Evolutionary conservation across 2,797 vertebrate species (phyloP).

Genomic region (Ambastaia sidthimunki): DNA sequence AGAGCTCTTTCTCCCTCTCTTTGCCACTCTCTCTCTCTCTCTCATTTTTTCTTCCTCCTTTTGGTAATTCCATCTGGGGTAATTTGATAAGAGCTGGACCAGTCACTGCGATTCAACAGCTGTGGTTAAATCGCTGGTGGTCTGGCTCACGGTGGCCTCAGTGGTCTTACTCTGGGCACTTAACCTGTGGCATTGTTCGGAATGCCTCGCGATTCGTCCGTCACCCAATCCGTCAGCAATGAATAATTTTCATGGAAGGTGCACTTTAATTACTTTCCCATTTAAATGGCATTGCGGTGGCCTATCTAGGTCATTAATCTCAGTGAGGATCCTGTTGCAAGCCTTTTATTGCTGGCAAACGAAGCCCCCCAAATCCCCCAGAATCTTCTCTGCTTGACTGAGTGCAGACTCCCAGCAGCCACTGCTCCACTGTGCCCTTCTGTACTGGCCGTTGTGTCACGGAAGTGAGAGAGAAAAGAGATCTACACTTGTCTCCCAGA

Average conservation of each 20-base stretch:
- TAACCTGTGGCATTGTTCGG: conserved; percentile 92
- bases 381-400: conserved; percentile 90
- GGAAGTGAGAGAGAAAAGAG: conserved; percentile 35
- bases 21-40: conserved; percentile 55
- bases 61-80: conserved; percentile 67
- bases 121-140: conserved; percentile 73
- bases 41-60: conserved; percentile 51
- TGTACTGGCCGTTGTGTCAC: conserved; percentile 61
- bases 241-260: conserved; percentile 99
- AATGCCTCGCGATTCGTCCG: conserved; percentile 94
- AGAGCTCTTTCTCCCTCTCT: conserved; percentile 71
- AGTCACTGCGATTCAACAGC: conserved; percentile 80
- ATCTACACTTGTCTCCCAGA: conserved; percentile 8
- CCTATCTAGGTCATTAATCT: conserved; percentile 99
- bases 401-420: conserved; percentile 82
- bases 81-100: conserved; percentile 76
- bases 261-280: conserved; percentile 99
- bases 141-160: conserved; percentile 79
- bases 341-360: conserved; percentile 93
- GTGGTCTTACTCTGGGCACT: conserved; percentile 73
- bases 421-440: conserved; percentile 62
- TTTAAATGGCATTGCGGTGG: conserved; percentile 98
- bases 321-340: conserved; percentile 95
- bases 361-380: conserved; percentile 88
- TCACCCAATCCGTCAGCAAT: conserved; percentile 99